Conservation (phyloP, 2,113 vertebrate species). For the Hiodon tergisus region DNA sequence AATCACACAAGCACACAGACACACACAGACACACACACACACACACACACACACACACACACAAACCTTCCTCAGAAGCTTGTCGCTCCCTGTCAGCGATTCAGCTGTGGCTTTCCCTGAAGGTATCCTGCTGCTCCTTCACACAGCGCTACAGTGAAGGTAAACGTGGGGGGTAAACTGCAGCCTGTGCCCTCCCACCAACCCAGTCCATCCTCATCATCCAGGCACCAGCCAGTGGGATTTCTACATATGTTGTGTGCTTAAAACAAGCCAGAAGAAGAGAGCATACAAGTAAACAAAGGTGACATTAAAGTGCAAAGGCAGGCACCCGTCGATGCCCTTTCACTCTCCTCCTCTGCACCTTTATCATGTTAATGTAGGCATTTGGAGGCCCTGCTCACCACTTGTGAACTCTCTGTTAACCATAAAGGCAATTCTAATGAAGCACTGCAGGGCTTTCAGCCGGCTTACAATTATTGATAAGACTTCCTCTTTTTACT, state of each 20-base stretch:
- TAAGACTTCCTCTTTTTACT: slow-evolving; percentile 15
- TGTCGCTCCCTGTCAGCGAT: no score
- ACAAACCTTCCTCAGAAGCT: no score
- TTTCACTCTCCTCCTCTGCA: neutral
- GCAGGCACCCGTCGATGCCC: neutral
- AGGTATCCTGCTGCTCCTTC: neutral
- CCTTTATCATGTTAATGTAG: neutral
- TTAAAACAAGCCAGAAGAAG: neutral
- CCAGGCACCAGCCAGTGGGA: neutral
- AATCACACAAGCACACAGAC: no score
- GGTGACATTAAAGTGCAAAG: neutral
- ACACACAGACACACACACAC: no score
- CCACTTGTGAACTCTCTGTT: neutral
- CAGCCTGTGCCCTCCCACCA: no score
- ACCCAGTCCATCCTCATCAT: no score
- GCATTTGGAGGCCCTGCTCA: neutral
- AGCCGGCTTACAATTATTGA: slow-evolving; percentile 24
- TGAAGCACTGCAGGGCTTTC: slow-evolving; percentile 10
- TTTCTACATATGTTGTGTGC: neutral
- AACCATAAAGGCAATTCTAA: neutral
- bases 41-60: no score
- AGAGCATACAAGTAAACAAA: neutral
- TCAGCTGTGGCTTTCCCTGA: no score
- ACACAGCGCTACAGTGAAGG: no score
- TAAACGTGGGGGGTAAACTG: no score